phyloP scores from a whole-genome alignment of 92 coral and sea anemone species.

The Phymanthus crucifer region DNA sequence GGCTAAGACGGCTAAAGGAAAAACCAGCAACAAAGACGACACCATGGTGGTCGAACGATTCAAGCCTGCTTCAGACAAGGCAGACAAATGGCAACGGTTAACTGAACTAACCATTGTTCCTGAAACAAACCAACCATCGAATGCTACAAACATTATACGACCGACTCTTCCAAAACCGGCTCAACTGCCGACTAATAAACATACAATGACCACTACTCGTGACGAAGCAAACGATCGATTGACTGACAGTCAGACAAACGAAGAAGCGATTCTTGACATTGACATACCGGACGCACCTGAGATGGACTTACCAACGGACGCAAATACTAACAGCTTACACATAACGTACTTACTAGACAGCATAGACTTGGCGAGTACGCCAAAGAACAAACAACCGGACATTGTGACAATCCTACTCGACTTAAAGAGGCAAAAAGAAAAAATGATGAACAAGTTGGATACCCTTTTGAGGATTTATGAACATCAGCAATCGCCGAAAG shows the following conservation, averaged over 20 bases:
- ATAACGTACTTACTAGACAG: slow-evolving; percentile 1
- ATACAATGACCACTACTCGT: slow-evolving; percentile 1
- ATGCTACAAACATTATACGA: too few relatives aligned
- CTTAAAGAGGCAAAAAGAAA: not conserved
- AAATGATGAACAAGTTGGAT: not conserved
- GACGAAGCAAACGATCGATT: slow-evolving; percentile 3
- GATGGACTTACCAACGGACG: slow-evolving; percentile 4
- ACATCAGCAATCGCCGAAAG: not conserved
- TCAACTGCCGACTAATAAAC: too few relatives aligned
- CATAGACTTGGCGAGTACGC: slow-evolving; percentile 3
- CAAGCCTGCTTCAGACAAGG: slow-evolving; percentile 3
- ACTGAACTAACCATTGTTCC: too few relatives aligned
- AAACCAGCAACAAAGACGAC: not conserved
- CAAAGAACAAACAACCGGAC: slow-evolving; percentile 7
- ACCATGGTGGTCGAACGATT: slow-evolving; percentile 3
- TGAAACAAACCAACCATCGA: too few relatives aligned
- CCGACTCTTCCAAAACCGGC: too few relatives aligned
- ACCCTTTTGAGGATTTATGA: not conserved
- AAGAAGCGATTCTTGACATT: not conserved
- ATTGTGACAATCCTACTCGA: not conserved
- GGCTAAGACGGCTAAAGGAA: not conserved
- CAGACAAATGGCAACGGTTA: too few relatives aligned
- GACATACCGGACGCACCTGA: slow-evolving; percentile 8
- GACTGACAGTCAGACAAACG: not conserved
- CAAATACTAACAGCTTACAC: slow-evolving; percentile 10